Conservation (phyloP, 2,888 invertebrate genomes). For the Phengaris arion region DNA sequence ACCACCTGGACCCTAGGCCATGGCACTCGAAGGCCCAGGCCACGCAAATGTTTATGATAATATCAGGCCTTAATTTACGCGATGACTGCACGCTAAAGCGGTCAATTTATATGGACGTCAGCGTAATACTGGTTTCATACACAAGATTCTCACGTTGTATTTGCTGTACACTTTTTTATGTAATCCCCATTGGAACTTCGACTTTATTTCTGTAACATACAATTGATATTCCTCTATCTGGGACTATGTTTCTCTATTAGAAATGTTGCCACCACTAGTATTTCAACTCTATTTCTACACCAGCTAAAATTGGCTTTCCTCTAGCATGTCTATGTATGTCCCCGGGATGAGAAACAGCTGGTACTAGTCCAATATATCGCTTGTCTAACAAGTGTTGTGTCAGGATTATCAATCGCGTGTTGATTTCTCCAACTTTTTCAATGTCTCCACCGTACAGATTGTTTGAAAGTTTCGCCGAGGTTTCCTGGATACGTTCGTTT, state of each 20-base stretch:
- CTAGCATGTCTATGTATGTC: background rate
- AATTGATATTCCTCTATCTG: background rate
- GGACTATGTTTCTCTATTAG: background rate
- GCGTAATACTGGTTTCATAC: constrained; percentile 38
- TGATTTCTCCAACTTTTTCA: constrained; percentile 44
- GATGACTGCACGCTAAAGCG: constrained; percentile 34
- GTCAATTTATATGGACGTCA: constrained; percentile 45
- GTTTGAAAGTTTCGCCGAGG: constrained; percentile 2
- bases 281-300: background rate
- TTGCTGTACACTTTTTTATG: constrained; percentile 32
- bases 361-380: constrained; percentile 28
- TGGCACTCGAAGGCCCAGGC: background rate
- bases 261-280: background rate
- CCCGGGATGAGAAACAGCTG: constrained; percentile 22
- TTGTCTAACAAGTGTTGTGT: constrained; percentile 42
- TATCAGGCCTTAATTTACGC: constrained; percentile 37
- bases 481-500: background rate
- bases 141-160: constrained; percentile 45
- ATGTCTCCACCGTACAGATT: background rate
- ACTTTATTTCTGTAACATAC: background rate
- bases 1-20: background rate
- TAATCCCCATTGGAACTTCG: background rate
- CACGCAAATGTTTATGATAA: constrained; percentile 32
- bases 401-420: constrained; percentile 59
- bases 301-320: background rate